These are phyloP conservation scores for Papilio glaucus DNA, from an alignment of 1,140 invertebrate genomes.

Conservation along the genomic window DNA sequence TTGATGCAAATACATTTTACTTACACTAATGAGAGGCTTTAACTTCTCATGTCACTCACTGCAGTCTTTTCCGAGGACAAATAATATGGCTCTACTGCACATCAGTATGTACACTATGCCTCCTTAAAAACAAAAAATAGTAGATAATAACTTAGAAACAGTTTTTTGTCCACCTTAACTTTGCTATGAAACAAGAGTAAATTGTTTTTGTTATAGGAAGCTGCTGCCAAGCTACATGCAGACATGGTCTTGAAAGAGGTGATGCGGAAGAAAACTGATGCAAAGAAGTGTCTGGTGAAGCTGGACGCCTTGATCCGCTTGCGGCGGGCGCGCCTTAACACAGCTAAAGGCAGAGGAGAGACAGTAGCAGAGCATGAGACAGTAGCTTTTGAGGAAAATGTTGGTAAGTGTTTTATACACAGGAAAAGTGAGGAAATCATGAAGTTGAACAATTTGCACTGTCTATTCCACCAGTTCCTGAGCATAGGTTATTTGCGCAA, in stretches of 20 bases:
- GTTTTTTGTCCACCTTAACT: too few relatives aligned
- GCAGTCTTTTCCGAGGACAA: too few relatives aligned
- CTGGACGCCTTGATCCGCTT: conserved; percentile 86
- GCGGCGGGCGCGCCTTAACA: conserved; percentile 84
- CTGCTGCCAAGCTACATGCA: conserved; percentile 86
- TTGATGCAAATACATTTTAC: too few relatives aligned
- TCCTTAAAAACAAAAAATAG: too few relatives aligned
- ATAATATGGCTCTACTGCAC: too few relatives aligned
- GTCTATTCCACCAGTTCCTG: too few relatives aligned
- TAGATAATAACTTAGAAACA: too few relatives aligned
- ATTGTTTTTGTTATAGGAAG: conserved; percentile 79
- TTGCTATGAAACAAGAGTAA: neutral
- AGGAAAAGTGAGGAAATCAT: neutral
- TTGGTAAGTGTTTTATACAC: conserved; percentile 49
- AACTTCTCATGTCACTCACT: too few relatives aligned
- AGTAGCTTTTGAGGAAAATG: conserved; percentile 52
- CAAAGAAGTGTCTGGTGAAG: conserved; percentile 85
- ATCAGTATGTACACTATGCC: too few relatives aligned
- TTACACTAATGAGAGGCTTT: too few relatives aligned
- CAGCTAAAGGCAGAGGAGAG: conserved; percentile 85
- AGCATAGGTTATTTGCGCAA: too few relatives aligned
- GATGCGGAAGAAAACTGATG: conserved; percentile 87
- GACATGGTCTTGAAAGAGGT: conserved; percentile 88
- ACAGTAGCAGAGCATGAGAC: conserved; percentile 73
- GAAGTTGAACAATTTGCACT: too few relatives aligned